Conservation (phyloP, 2,113 vertebrate species). For the Heterotilapia buettikoferi region DNA sequence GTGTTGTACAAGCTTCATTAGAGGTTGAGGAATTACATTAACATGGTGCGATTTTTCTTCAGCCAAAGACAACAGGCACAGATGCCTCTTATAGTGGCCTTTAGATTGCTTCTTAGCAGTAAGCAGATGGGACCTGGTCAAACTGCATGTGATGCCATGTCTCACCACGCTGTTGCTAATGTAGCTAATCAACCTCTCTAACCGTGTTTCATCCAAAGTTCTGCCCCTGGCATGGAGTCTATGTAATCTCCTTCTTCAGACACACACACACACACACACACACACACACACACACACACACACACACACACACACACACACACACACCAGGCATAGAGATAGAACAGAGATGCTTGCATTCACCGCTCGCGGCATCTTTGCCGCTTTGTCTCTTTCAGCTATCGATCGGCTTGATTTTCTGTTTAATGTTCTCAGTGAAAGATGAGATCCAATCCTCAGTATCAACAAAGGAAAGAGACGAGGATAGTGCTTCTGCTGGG, state of each 20-base stretch:
- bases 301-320: background rate
- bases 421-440: conserved; percentile 25
- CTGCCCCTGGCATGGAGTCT: background rate
- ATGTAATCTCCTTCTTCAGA: conserved; percentile 8
- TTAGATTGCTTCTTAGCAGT: background rate
- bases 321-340: background rate
- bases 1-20: background rate
- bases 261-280: background rate
- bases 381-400: conserved; percentile 1
- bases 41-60: background rate
- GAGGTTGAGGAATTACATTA: background rate
- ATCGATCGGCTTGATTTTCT: conserved; percentile 7
- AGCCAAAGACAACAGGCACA: background rate
- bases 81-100: background rate
- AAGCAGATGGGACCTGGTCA: conserved; percentile 8
- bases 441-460: conserved; percentile 4
- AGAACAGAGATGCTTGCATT: background rate
- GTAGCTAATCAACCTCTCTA: conserved; percentile 28
- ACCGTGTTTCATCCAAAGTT: background rate
- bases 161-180: conserved; percentile 7
- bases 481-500: background rate
- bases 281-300: background rate
- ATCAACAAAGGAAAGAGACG: background rate
- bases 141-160: background rate
- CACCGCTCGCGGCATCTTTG: background rate